Conservation (phyloP, 2,888 invertebrate species). For the Gryllus longicercus region DNA sequence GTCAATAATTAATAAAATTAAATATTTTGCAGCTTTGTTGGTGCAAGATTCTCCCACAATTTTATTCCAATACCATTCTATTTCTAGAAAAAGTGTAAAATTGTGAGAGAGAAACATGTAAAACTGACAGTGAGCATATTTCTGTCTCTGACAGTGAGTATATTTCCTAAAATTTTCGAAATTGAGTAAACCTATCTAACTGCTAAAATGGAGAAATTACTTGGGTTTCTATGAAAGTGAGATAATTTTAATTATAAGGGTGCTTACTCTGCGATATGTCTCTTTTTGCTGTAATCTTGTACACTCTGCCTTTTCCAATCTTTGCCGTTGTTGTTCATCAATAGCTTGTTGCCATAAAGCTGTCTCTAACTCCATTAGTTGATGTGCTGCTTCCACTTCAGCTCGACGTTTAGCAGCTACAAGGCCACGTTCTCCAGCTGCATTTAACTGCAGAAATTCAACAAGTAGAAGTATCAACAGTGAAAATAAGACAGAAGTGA, state of each 20-base stretch:
- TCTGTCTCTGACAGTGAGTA: too few relatives aligned
- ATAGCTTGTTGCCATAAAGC: conserved; percentile 38
- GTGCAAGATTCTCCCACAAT: too few relatives aligned
- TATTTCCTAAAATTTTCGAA: too few relatives aligned
- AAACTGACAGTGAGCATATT: too few relatives aligned
- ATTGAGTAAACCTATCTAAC: not conserved
- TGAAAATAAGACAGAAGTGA: not conserved
- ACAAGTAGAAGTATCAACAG: not conserved
- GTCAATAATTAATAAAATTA: too few relatives aligned
- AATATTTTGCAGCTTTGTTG: too few relatives aligned
- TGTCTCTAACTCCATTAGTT: conserved; percentile 37
- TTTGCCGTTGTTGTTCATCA: conserved; percentile 37
- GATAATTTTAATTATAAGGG: not conserved
- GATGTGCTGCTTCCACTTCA: conserved; percentile 38
- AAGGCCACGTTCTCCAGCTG: conserved; percentile 37
- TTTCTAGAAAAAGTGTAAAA: too few relatives aligned
- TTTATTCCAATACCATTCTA: too few relatives aligned
- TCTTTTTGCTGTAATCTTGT: conserved; percentile 36
- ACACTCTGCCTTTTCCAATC: conserved; percentile 38
- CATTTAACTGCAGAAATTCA: conserved; percentile 34
- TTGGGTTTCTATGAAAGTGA: not conserved
- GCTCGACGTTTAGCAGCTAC: conserved; percentile 36
- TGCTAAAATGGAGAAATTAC: not conserved
- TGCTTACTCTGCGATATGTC: conserved; percentile 38
- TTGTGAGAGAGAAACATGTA: too few relatives aligned